Evolutionary conservation across 2,113 vertebrate species (phyloP).

Genomic region (Protobothrops flavoviridis): DNA sequence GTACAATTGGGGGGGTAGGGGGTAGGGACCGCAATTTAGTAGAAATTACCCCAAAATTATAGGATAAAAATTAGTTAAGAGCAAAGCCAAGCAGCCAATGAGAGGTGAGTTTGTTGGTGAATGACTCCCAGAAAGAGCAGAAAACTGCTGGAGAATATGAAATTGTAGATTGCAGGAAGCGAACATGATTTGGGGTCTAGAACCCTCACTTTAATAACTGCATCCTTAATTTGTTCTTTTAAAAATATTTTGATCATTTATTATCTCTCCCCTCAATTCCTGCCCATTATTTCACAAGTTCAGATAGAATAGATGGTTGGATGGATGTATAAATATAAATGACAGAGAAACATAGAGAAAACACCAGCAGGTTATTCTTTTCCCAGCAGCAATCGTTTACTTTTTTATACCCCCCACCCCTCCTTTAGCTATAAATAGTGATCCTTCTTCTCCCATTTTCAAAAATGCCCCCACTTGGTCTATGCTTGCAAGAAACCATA

Average conservation of each 20-base stretch:
- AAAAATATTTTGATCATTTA: background rate
- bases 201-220: background rate
- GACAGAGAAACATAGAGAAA: background rate
- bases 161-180: background rate
- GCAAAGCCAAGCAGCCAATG: background rate
- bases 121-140: background rate
- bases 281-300: background rate
- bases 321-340: background rate
- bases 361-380: background rate
- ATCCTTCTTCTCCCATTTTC: background rate
- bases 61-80: background rate
- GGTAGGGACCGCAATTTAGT: background rate
- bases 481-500: background rate
- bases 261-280: background rate
- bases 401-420: background rate
- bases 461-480: background rate
- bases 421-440: background rate
- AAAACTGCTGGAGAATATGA: background rate
- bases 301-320: background rate
- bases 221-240: background rate
- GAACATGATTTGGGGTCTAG: background rate
- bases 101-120: background rate
- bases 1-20: background rate
- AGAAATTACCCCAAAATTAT: background rate
- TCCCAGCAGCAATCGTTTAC: background rate